Percentiles rank a stretch among this genome's conserved stretches.
phyloP scores from a whole-genome alignment of 2,888 invertebrate species.

The Mystacides longicornis region DNA sequence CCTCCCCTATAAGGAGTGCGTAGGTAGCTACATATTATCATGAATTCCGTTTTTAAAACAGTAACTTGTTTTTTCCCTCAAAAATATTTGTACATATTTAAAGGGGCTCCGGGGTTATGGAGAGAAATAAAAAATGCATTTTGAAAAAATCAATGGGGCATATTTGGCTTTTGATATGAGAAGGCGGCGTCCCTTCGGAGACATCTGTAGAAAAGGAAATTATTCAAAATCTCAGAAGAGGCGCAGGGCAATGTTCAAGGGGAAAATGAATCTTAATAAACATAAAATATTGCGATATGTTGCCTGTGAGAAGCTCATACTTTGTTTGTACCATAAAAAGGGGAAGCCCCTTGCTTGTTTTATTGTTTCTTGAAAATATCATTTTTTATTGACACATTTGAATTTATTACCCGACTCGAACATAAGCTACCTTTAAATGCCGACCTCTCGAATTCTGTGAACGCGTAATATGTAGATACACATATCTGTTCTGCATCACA shows the following conservation, averaged over 20 bases:
- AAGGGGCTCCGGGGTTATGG: conserved; percentile 3
- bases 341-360: background rate
- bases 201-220: conserved; percentile 21
- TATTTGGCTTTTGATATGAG: conserved; percentile 23
- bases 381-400: conserved; percentile 1
- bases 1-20: too few relatives aligned
- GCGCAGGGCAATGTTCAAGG: background rate
- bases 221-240: conserved; percentile 21
- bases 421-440: background rate
- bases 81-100: conserved; percentile 12
- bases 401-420: background rate
- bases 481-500: background rate
- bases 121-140: conserved; percentile 23
- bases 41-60: background rate
- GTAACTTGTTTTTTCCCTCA: background rate
- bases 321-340: background rate
- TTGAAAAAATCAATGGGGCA: conserved; percentile 25
- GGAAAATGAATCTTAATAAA: conserved; percentile 14
- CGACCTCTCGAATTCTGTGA: background rate
- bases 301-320: background rate
- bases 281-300: conserved; percentile 7
- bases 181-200: conserved; percentile 11
- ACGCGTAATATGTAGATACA: too few relatives aligned
- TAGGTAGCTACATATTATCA: too few relatives aligned
- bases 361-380: conserved; percentile 2